Conservation (phyloP, 2,797 vertebrate genomes). For the Takifugu ocellatus region DNA sequence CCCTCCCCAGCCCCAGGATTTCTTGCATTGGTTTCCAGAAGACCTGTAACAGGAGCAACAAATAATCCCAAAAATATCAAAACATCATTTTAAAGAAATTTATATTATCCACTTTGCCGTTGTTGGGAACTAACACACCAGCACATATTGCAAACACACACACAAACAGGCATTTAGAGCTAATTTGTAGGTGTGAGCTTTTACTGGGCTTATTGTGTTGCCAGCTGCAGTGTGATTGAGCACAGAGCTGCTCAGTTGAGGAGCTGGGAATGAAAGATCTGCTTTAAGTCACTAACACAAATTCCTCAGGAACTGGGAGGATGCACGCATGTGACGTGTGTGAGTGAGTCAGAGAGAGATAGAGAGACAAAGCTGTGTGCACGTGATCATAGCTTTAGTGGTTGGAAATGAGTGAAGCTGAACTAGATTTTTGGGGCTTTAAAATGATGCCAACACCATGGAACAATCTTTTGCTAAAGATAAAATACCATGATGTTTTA, state of each 20-base stretch:
- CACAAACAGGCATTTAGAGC: conserved; percentile 20
- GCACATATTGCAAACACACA: conserved; percentile 7
- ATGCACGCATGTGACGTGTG: conserved; percentile 3
- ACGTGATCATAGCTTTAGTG: conserved; percentile 5
- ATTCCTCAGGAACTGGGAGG: too few species aligned
- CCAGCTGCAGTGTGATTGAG: too few species aligned
- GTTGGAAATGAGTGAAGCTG: not conserved
- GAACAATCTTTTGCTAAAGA: too few species aligned
- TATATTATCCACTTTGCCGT: not conserved
- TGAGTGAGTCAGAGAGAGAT: conserved; percentile 8
- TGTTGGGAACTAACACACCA: conserved; percentile 8
- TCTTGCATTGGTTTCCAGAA: conserved; percentile 2
- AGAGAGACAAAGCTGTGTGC: conserved; percentile 19
- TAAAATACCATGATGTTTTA: too few species aligned
- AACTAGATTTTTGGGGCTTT: not conserved
- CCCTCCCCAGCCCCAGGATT: too few species aligned
- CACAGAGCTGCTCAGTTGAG: too few species aligned
- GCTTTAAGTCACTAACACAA: too few species aligned
- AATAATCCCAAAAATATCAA: conserved; percentile 1
- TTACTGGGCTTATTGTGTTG: too few species aligned
- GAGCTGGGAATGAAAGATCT: too few species aligned
- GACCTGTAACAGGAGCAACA: not conserved
- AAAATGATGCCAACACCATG: not conserved
- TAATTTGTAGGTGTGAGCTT: too few species aligned
- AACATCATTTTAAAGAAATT: not conserved